Base-by-base conservation (phyloP, 2,797 vertebrate species). In the Selene dorsalis region DNA sequence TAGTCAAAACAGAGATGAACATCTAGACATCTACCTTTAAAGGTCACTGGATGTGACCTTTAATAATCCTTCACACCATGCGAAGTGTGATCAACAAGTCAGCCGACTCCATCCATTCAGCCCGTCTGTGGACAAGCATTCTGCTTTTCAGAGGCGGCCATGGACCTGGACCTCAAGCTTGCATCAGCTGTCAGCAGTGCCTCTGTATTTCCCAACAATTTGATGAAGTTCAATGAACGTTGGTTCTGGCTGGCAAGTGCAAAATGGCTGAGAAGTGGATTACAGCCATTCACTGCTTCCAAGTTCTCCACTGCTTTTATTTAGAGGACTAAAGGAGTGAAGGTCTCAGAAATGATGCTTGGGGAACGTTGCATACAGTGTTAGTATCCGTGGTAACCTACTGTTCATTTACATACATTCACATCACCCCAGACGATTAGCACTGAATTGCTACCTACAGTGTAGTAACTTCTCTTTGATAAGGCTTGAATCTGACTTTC, bases 201-300 rank as follows among this genome's bases (percentile, higher is more conserved):
- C 30, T 38, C 43, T 50, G 22, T 47, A 30, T 72, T 71, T 55
- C 72, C 43, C 18, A 30, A 75, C 76, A 75, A 48, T 72, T 39
- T 43, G 53, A 72, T 79, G 69, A 35, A 24, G 68, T 18, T 61
- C 68, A 69, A 16, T 50, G 73, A 61, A 45, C 68, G 65, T 73
- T 69, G 61, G 62, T 65, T 74, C 57, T 60, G 61, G 62, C 62
- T 68, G 67, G 38, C 28, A 26, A 68, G 48, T 72, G 77, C 41
- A 53, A 72, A 74, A 62, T 61, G 53, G 38, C 45, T 59, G 70
- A 78, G 63, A 80, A 77, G 67, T 72, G 62, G 58, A 72, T 69
- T 59, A 75, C 32, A 62, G 64, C 39, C 63, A 53, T 65, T 80
- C 67, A 75, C 24, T 3, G 4, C 41, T n/a, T 39, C 53, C n/a